These are phyloP conservation scores for Galaxea fascicularis DNA, from an alignment of 92 coral and sea anemone species.

Conservation along the genomic window DNA sequence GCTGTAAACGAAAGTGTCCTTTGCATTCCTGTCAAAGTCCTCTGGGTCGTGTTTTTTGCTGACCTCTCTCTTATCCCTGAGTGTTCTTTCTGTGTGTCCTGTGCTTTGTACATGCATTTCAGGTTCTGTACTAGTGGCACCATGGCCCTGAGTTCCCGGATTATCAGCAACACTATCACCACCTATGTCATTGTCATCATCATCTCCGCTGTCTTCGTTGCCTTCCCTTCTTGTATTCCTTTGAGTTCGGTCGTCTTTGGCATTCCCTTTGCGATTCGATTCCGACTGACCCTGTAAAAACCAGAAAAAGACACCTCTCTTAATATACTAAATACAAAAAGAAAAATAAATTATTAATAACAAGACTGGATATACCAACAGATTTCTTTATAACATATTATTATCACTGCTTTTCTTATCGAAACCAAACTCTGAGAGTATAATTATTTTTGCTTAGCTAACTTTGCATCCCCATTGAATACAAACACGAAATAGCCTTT, in stretches of 20 bases:
- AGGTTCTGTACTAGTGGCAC: neutral
- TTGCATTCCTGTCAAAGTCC: neutral
- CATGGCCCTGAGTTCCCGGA: neutral
- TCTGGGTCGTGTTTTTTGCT: neutral
- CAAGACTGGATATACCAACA: too few species aligned
- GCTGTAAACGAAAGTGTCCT: neutral
- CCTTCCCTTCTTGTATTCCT: neutral
- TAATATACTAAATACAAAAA: too few species aligned
- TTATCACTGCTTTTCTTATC: too few species aligned
- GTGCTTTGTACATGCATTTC: neutral
- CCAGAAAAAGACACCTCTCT: neutral
- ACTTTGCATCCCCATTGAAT: too few species aligned
- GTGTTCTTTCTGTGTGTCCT: neutral
- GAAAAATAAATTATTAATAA: too few species aligned
- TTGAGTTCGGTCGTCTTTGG: neutral
- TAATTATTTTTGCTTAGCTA: too few species aligned
- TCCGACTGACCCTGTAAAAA: neutral
- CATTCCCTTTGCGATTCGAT: neutral
- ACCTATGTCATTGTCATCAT: neutral
- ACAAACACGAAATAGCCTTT: too few species aligned
- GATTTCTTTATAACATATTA: too few species aligned
- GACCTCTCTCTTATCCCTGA: neutral
- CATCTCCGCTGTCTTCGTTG: neutral
- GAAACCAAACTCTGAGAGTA: too few species aligned
- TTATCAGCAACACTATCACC: slow-evolving; percentile 1